Evolutionary conservation across 2,888 invertebrate genomes (phyloP), one percentile per base, ranked within the genome.

Genomic region (Yponomeuta plumbellus): DNA sequence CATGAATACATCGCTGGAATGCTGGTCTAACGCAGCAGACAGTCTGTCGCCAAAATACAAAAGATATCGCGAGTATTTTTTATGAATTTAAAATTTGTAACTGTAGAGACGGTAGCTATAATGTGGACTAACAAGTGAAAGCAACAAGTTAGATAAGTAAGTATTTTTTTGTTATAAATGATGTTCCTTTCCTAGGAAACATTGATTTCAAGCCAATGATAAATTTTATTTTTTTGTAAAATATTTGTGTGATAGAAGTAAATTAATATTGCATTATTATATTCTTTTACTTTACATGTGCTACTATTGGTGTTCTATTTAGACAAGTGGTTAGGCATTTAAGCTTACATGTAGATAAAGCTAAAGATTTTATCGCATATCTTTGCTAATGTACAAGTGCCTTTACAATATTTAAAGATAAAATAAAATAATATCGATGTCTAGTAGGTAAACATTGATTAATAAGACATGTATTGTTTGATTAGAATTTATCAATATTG

Each of bases 381-480:
- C 26, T 61, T n/a, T 11, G 67, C 78, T 79, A 78, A 75, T 78
- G 71, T 86, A 77, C 13, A 83, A 88, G 84, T 85, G 83, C 83
- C 83, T 84, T 82, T 83, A 86, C 83, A 85, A 83, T 84, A 85
- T 80, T 83, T 76, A 81, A 81, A 84, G 86, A 88, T 88, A 86
- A 82, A 83, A 85, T 44, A 78, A 83, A 84, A 87, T 64, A 64
- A 65, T 66, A 61, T 75, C 78, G 87, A 88, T 89, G 59, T 66
- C 65, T 66, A 39, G 40, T 34, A 8, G 34, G 34, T 59, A 66
- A 87, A 79, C 77, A 80, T 77, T 83, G 84, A 79, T 84, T 84
- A 66, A 66, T 61, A 61, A 58, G 44, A 66, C 61, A 66, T 82
- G 85, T 87, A 87, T 88, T 88, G 85, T 87, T 86, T 79, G 88